Conservation (phyloP, 37 sponge, comb jelly and placozoan species). For the Ianthella basta region DNA sequence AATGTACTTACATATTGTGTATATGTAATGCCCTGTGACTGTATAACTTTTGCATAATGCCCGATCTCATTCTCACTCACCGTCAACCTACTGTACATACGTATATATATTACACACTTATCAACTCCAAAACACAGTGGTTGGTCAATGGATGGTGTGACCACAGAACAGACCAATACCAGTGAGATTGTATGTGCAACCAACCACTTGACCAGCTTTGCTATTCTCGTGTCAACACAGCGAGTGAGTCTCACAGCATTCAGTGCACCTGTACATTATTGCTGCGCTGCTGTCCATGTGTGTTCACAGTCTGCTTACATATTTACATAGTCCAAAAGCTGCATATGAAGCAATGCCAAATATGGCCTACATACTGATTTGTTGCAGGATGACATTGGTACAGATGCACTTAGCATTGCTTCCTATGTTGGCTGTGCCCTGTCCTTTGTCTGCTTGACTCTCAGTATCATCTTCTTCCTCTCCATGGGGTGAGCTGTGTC, state of each 20-base stretch:
- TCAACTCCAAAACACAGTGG: no score
- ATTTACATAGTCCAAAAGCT: background rate
- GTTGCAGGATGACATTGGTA: no score
- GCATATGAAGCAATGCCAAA: background rate
- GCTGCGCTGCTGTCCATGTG: no score
- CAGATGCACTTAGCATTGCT: background rate
- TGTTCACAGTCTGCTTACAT: no score
- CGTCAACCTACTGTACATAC: no score
- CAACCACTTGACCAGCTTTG: conserved; percentile 6
- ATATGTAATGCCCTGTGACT: background rate
- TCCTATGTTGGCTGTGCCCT: conserved; percentile 10
- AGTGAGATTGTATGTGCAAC: background rate
- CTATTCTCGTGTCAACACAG: background rate
- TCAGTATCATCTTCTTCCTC: no score
- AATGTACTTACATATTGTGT: background rate
- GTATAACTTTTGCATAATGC: background rate
- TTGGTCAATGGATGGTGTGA: conserved; percentile 6
- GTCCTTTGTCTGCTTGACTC: background rate
- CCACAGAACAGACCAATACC: background rate
- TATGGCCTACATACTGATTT: background rate
- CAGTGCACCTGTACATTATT: background rate
- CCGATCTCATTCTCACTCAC: no score
- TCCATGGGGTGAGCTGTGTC: no score
- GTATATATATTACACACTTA: no score
- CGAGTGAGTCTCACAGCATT: background rate